Evolutionary conservation across 2,888 invertebrate species (phyloP), one percentile per base, ranked within the genome.

Genomic region (Melanargia galathea): DNA sequence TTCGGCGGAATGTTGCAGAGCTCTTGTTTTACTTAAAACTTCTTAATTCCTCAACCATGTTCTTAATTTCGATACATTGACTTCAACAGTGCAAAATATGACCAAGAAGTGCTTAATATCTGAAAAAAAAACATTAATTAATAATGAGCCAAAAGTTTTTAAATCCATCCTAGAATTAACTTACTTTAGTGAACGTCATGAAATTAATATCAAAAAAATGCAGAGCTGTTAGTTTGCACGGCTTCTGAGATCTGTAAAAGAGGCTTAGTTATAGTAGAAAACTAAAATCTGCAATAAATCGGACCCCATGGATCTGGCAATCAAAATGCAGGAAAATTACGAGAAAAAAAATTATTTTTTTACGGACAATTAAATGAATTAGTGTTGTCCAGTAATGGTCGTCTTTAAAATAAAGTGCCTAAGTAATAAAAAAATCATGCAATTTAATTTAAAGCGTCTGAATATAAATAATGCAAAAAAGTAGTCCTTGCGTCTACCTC

Each of bases 101-200:
- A 84, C 84, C 83, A 83, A 1, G 84, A 75, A 2, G 78, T 76
- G 62, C 83, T 83, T 55, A 85, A 62, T 56, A 84, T 83, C 86
- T 86, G 83, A 65, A 81, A 82, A 62, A 35, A 64, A 61, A 62
- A 57, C 43, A 16, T 16, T 49, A 2, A 30, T 49, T 26, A 1
- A 16, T 0, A 3, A 7, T 8, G 26, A 26, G 26, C n/a, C 8
- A 8, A 49, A 49, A 43, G 20, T 8, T 18, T 8, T 10, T 48
- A 13, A 3, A 20, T 11, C 6, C 10, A 2, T 24, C 1, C 4
- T 3, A 20, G 13, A 33, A 46, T n/a, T n/a, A 33, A 63, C 72
- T 71, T 72, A 86, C 86, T 71, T 73, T 74, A 30, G 73, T 75
- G 71, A 83, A 86, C 2, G 78, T 72, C 52, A 48, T 73, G 49